Evolutionary conservation across 2,113 vertebrate genomes (phyloP).

Genomic region (Heterochromis multidens): DNA sequence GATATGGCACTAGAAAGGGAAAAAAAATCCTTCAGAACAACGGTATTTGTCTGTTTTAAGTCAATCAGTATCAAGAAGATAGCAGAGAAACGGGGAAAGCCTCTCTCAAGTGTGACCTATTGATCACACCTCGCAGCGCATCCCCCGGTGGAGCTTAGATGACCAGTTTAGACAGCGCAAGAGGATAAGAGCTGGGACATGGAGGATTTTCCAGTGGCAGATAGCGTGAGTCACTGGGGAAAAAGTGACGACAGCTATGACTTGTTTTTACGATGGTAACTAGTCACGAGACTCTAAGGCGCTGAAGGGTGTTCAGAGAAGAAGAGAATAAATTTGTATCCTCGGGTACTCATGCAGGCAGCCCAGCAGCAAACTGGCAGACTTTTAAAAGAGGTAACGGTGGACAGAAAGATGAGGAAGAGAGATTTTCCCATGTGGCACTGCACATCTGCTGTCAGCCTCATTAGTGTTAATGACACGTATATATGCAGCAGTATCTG

Average conservation of each 20-base stretch:
- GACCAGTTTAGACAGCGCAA: background rate
- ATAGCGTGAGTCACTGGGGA: conserved; percentile 18
- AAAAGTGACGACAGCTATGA: conserved; percentile 13
- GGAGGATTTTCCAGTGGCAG: conserved; percentile 7
- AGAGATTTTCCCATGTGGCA: conserved; percentile 7
- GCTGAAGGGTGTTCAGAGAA: background rate
- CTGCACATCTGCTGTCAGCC: conserved; percentile 24
- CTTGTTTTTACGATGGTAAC: conserved; percentile 29
- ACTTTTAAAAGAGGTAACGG: background rate
- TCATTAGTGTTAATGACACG: conserved; percentile 42
- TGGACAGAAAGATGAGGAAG: background rate
- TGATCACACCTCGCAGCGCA: conserved; percentile 4
- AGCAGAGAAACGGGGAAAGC: conserved; percentile 14
- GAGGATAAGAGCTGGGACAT: background rate
- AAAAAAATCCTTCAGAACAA: background rate
- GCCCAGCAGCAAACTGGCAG: background rate
- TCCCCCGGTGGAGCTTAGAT: conserved; percentile 21
- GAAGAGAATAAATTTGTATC: background rate
- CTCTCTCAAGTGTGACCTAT: conserved; percentile 40
- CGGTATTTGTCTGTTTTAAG: conserved; percentile 36
- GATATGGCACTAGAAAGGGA: background rate
- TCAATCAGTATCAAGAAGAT: background rate
- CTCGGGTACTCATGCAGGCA: background rate
- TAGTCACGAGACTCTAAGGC: background rate
- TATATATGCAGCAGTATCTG: background rate